Base-by-base conservation (phyloP, 2,888 invertebrate genomes). In the Rambutsinella grinnellia region DNA sequence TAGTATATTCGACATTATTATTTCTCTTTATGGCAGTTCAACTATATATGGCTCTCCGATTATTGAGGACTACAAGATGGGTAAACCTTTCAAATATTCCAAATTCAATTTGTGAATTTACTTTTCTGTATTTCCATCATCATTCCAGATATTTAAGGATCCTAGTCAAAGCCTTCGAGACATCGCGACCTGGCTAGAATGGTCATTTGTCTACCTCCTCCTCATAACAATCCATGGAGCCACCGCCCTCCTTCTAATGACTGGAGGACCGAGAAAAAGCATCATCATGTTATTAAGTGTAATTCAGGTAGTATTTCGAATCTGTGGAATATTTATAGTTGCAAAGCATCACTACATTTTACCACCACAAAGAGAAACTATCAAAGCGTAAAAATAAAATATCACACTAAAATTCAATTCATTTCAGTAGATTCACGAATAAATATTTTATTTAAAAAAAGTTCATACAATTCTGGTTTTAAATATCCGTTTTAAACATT, bases 151-250 rank as follows among this genome's bases (percentile, higher is more conserved):
- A 21, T 49, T 66, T 5, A 65, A 72, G 17, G 58, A 61, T 8
- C 79, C 81, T 8, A 26, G 76, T 10, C 49, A 76, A 47, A 63
- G 79, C 0, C 53, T 79, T 2, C 71, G 58, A 15, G 63, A 66
- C 23, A 78, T 81, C 47, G 72, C 76, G 15, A 70, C 67, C 44
- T 81, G 81, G 81, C 26, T 78, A 44, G 81, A 81, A 24, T 81
- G 81, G 81, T 79, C 79, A 10, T 76, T 78, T 15, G 79, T 81
- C 8, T 81, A 75, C 44, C 28, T 79, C 17, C n/a, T 81, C 0
- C 75, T 76, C 57, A 68, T 79, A 19, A 27, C 76, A 10, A 76
- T 81, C 17, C 79, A 81, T 19, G 72, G 78, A 2, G 60, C 76
- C 2, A 71, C 78, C 0, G 81, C 79, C 0, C 47, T 79, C 3